Evolutionary conservation across 2,797 vertebrate genomes (phyloP).

Genomic region (Bradypodion ventrale): DNA sequence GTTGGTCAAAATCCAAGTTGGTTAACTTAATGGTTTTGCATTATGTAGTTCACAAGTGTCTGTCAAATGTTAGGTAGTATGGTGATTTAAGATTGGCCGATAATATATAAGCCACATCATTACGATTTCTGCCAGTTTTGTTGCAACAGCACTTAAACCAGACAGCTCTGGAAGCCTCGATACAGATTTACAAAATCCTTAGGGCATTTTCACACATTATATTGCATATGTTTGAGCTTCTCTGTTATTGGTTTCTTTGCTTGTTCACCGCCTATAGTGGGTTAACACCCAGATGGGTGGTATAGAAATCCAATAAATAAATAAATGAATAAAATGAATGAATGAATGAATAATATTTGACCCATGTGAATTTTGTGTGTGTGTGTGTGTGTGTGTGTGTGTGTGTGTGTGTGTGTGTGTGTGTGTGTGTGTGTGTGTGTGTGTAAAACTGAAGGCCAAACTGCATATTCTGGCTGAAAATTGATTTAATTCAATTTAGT

Average conservation of each 20-base stretch:
- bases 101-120: neutral
- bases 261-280: no score
- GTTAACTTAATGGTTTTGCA: neutral
- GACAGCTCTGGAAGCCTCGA: neutral
- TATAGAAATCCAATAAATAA: no score
- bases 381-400: no score
- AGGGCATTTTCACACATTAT: neutral
- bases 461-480: neutral
- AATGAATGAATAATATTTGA: neutral
- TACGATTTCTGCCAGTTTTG: neutral
- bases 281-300: no score
- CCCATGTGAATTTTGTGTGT: neutral
- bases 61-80: neutral
- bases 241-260: no score
- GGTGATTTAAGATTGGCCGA: no score
- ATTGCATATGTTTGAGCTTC: neutral
- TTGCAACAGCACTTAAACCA: neutral
- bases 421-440: no score
- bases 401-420: no score
- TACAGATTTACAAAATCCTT: neutral
- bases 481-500: neutral
- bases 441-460: neutral
- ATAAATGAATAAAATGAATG: no score
- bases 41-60: neutral
- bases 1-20: neutral